Percentiles rank a stretch among this genome's conserved stretches.
These are phyloP conservation scores for Poeciliopsis retropinna DNA, from an alignment of 2,113 vertebrate species.

Conservation along the genomic window DNA sequence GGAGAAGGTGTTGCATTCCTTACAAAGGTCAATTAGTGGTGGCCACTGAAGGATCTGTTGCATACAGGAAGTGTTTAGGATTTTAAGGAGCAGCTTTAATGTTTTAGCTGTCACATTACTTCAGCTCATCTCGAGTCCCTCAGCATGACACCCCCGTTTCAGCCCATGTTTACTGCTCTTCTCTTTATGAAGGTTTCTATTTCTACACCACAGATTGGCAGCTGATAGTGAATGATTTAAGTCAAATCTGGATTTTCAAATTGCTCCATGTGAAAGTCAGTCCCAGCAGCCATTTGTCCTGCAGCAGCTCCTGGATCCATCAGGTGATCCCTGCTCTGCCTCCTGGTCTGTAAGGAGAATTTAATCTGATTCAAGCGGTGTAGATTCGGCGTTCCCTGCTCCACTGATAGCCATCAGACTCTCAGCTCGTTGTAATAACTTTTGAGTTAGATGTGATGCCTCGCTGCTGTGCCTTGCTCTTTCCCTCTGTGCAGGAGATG, in stretches of 20 bases:
- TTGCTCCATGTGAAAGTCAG: slow-evolving; percentile 32
- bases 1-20: slow-evolving; percentile 71
- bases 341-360: slow-evolving; percentile 44
- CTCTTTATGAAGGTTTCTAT: no score
- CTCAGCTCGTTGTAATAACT: slow-evolving; percentile 49
- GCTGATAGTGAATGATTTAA: neutral
- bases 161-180: neutral
- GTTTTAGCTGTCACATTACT: neutral
- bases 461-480: slow-evolving; percentile 5
- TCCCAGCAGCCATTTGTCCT: slow-evolving; percentile 24
- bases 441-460: slow-evolving; percentile 43
- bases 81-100: neutral
- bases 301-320: slow-evolving; percentile 35
- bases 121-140: neutral
- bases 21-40: slow-evolving; percentile 68
- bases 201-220: neutral
- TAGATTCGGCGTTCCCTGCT: slow-evolving; percentile 54
- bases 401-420: slow-evolving; percentile 55
- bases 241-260: slow-evolving; percentile 29
- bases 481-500: slow-evolving; percentile 18
- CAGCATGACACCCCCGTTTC: neutral
- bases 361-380: slow-evolving; percentile 57
- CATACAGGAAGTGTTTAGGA: slow-evolving; percentile 10
- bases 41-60: slow-evolving; percentile 52
- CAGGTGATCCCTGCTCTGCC: slow-evolving; percentile 57